A percentile compares a stretch with the other conserved stretches of the same genome.
Conservation (phyloP, 2,888 invertebrate genomes). For the Hesperia comma region DNA sequence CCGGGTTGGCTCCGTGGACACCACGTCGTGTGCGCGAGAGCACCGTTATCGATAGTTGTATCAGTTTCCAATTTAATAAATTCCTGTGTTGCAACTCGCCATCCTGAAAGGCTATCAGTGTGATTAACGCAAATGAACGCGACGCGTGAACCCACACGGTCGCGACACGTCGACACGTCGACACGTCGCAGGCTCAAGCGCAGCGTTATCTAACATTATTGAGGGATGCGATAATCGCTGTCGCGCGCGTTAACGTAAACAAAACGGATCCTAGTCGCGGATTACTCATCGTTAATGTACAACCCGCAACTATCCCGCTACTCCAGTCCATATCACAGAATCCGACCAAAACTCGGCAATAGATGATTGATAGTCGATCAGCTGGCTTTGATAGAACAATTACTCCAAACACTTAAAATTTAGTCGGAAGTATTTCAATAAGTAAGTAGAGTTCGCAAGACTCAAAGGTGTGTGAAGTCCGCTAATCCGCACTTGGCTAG, state of each 20-base stretch:
- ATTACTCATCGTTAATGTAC: not conserved
- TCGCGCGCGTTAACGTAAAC: not conserved
- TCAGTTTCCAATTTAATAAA: slow-evolving; percentile 2
- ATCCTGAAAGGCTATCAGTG: slow-evolving; percentile 1
- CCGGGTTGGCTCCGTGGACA: too few relatives aligned
- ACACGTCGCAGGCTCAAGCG: slow-evolving; percentile 3
- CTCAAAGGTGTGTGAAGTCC: too few relatives aligned
- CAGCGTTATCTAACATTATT: not conserved
- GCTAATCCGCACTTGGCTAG: too few relatives aligned
- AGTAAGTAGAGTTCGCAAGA: too few relatives aligned
- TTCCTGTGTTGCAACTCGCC: not conserved
- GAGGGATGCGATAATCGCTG: slow-evolving; percentile 3
- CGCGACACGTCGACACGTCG: slow-evolving; percentile 1
- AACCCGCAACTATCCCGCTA: too few relatives aligned
- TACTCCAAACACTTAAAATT: too few relatives aligned
- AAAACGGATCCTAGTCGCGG: not conserved
- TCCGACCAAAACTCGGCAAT: too few relatives aligned
- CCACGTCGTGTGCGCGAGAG: too few relatives aligned
- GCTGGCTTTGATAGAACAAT: too few relatives aligned
- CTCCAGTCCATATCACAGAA: too few relatives aligned
- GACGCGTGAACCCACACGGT: slow-evolving; percentile 17
- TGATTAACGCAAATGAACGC: slow-evolving; percentile 14
- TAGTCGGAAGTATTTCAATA: too few relatives aligned
- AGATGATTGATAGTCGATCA: too few relatives aligned
- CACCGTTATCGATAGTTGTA: not conserved